Percentiles rank a stretch among this genome's conserved stretches.
Conservation (phyloP, 2,797 vertebrate genomes). For the Neopelma chrysocephalum region DNA sequence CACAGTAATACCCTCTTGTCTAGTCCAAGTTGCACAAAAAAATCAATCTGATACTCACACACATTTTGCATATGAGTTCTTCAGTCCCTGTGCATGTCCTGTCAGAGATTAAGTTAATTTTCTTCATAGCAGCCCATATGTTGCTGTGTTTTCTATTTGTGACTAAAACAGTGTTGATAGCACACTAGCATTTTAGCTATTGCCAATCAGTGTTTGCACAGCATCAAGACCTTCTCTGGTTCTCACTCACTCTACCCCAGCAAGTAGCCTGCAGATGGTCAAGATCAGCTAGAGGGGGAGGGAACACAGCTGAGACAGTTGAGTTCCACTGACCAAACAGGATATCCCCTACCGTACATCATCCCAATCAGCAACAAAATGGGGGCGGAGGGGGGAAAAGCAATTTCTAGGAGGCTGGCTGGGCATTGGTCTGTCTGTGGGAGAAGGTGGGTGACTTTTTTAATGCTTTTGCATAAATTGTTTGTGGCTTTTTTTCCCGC, state of each 20-base stretch:
- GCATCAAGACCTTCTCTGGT: background rate
- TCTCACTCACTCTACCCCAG: background rate
- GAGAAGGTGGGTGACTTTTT: background rate
- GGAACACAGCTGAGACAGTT: background rate
- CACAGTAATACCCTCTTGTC: background rate
- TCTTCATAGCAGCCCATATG: background rate
- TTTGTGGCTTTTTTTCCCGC: fast-evolving
- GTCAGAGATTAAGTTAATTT: background rate
- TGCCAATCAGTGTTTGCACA: background rate
- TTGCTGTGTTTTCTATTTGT: background rate
- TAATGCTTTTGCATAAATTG: background rate
- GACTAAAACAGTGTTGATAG: background rate
- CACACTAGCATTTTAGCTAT: background rate
- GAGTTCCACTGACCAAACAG: background rate
- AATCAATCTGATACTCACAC: background rate
- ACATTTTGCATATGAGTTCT: background rate
- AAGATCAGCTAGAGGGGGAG: background rate
- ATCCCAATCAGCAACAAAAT: background rate
- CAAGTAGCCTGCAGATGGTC: background rate
- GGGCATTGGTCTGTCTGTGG: background rate
- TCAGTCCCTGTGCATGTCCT: background rate
- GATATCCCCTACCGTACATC: background rate
- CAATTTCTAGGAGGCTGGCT: background rate
- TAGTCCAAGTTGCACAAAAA: background rate
- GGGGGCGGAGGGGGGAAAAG: background rate